phyloP scores from a whole-genome alignment of 2,888 invertebrate genomes.

The Microctonus aethiopoides region DNA sequence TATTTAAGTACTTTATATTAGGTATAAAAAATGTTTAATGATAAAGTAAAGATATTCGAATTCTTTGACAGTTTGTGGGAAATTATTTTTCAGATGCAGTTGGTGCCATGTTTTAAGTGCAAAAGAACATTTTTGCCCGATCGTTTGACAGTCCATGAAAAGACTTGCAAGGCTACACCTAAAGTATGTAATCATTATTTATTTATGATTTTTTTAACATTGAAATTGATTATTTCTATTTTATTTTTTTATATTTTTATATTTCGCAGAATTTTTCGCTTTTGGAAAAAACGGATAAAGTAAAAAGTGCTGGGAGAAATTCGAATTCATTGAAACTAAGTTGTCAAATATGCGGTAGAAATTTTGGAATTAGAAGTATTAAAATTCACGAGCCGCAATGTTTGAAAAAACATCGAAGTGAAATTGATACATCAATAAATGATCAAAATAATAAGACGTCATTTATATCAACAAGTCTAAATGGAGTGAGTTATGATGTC shows the following conservation, averaged over 20 bases:
- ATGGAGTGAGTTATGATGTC: neutral
- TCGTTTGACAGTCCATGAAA: conserved; percentile 73
- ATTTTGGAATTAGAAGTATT: conserved; percentile 74
- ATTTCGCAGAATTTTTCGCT: conserved; percentile 2
- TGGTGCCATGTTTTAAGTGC: conserved; percentile 75
- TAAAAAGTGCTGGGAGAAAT: conserved; percentile 7
- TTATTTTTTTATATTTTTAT: conserved; percentile 5
- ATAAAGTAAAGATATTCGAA: too few species aligned
- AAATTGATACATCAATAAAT: conserved; percentile 71
- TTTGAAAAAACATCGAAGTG: conserved; percentile 72
- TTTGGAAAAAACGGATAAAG: conserved; percentile 10
- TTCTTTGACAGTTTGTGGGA: neutral
- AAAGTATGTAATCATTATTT: conserved; percentile 35
- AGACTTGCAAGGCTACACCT: conserved; percentile 64
- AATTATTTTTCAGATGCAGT: conserved; percentile 63
- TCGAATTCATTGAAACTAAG: conserved; percentile 56
- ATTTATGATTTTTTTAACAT: too few species aligned
- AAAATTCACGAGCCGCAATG: conserved; percentile 78
- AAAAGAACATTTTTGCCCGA: conserved; percentile 78
- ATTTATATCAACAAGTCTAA: neutral
- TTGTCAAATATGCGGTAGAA: conserved; percentile 76
- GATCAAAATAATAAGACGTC: conserved; percentile 60
- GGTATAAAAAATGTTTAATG: too few species aligned
- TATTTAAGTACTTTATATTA: neutral
- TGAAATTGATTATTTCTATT: neutral